Evolutionary conservation across 1,140 invertebrate genomes (phyloP), one percentile per base, ranked within the genome.

Genomic region (Drosophila funebris): DNA sequence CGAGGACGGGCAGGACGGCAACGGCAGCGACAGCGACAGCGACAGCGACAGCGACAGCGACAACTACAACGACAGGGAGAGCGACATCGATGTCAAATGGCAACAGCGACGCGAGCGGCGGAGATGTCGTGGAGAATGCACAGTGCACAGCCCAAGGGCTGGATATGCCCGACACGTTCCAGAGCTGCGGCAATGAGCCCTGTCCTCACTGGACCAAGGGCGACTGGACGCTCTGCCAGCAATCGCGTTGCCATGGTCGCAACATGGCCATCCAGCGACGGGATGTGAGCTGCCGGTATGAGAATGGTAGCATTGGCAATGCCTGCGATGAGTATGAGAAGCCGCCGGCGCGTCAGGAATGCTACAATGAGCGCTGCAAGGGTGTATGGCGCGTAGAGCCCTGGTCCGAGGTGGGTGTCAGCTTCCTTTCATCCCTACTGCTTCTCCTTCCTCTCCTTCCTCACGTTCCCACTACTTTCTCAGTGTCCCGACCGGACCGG

Each of bases 331-430:
- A 94, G 73, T 92, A 93, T 39, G 93, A 94, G 27, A 94, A 93
- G 76, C 97, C 97, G 1, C 92, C 94, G 18, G 94, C 95, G 76
- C 93, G 94, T 36, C 95, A 95, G 85, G 95, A 97, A 84, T 97
- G 96, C 85, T 94, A 95, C 92, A 96, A 96, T 76, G 94, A 95
- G 53, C 94, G 94, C 13, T 98, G 97, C 92, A 95, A 95, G 88
- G 96, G 96, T 0, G 94, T 95, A 9, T 98, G 97, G 97, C 94
- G 94, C 76, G 95, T 96, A 8, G 96, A 96, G 4, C 94, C 96
- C 70, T 98, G 97, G 97, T 97, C 96, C 20, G 95, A 97, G 94
- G 97, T 98, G 92, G 92, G 89, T 91, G 20, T 20, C 31, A 36
- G n/a, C 9, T n/a, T 60, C 11, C 18, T 27, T 27, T 2, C 7